A percentile compares a stretch with the other conserved stretches of the same genome.
Evolutionary conservation across 2,888 invertebrate species (phyloP).

Genomic region (Euclidia mi): DNA sequence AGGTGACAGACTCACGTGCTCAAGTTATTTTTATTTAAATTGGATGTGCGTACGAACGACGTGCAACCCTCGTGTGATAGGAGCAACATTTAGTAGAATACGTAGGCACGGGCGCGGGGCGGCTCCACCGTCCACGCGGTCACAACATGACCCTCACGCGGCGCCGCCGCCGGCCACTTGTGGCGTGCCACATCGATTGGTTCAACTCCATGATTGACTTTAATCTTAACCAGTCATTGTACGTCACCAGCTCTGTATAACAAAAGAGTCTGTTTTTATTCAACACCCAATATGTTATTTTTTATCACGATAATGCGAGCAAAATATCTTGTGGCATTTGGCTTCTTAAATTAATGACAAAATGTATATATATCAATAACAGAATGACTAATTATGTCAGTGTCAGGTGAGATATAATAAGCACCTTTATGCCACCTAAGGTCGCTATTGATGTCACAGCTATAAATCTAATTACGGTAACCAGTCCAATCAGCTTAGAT

Average conservation of each 20-base stretch:
- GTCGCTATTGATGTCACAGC: not conserved
- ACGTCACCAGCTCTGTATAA: constrained; percentile 42
- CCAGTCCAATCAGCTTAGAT: not conserved
- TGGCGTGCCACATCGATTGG: constrained; percentile 67
- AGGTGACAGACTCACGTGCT: constrained; percentile 5
- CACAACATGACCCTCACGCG: constrained; percentile 65
- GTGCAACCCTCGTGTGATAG: constrained; percentile 37
- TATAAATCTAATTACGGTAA: constrained; percentile 1
- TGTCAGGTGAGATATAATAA: not conserved
- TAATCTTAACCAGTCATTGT: constrained; percentile 55
- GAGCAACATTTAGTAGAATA: constrained; percentile 26
- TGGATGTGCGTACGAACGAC: constrained; percentile 12
- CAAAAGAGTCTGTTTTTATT: constrained; percentile 31
- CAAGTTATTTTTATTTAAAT: constrained; percentile 9
- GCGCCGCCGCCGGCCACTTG: constrained; percentile 29
- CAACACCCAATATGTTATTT: constrained; percentile 17
- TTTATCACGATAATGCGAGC: constrained; percentile 17
- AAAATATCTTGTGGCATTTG: not conserved
- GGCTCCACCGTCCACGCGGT: constrained; percentile 64
- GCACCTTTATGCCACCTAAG: no score
- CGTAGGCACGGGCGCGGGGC: no score
- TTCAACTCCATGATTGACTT: constrained; percentile 62
- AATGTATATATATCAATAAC: constrained; percentile 2
- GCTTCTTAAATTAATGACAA: constrained; percentile 1
- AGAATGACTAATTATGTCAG: not conserved